Evolutionary conservation across 2,797 vertebrate genomes (phyloP).

Genomic region (Remorina albescens): DNA sequence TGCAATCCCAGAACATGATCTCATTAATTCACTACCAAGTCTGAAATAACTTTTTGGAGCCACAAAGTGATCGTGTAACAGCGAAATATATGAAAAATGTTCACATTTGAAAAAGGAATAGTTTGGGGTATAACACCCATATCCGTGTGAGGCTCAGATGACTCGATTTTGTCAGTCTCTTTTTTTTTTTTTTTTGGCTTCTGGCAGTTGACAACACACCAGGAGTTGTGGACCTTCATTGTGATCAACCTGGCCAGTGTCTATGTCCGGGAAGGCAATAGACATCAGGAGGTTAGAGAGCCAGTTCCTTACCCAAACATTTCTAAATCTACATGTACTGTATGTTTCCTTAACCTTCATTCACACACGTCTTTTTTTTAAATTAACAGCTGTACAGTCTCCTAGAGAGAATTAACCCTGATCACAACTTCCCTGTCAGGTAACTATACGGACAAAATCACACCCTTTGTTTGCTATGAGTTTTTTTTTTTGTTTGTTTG

Average conservation of each 20-base stretch:
- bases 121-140: neutral
- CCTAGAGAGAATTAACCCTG: slow-evolving; percentile 93
- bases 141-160: neutral
- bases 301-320: neutral
- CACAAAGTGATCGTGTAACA: neutral
- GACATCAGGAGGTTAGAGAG: slow-evolving; percentile 91
- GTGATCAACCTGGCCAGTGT: slow-evolving; percentile 94
- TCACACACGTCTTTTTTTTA: neutral
- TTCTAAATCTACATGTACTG: neutral
- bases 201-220: slow-evolving; percentile 90
- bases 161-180: neutral
- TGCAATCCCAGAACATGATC: neutral
- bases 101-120: neutral
- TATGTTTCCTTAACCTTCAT: neutral
- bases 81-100: neutral
- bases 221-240: slow-evolving; percentile 93
- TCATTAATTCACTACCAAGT: neutral
- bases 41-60: neutral
- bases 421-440: slow-evolving; percentile 94
- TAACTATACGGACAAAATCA: slow-evolving; percentile 57
- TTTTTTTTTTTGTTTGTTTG: too few species aligned
- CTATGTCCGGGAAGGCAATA: slow-evolving; percentile 93
- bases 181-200: neutral
- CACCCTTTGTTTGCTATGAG: neutral
- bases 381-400: slow-evolving; percentile 89